phyloP scores from a whole-genome alignment of 2,888 invertebrate species.

The Crioceris asparagi region DNA sequence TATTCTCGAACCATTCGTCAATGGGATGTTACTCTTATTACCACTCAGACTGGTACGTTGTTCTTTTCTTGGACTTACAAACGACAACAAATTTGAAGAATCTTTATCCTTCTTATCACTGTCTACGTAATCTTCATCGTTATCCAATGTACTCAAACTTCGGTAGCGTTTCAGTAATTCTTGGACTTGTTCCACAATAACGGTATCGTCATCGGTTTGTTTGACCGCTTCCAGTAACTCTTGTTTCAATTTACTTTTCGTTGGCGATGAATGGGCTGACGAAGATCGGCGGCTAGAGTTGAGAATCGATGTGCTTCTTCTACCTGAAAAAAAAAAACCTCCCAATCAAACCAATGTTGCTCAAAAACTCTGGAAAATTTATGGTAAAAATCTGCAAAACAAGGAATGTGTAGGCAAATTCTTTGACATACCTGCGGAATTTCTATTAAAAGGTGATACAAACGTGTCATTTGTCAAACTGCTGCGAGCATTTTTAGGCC shows the following conservation, averaged over 20 bases:
- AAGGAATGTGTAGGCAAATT: neutral
- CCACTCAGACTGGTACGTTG: too few relatives aligned
- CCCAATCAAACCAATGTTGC: constrained; percentile 29
- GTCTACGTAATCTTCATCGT: constrained; percentile 48
- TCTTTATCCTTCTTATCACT: constrained; percentile 6
- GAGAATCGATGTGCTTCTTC: constrained; percentile 40
- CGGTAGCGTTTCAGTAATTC: constrained; percentile 53
- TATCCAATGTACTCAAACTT: constrained; percentile 46
- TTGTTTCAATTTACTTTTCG: constrained; percentile 55
- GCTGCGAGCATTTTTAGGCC: constrained; percentile 38
- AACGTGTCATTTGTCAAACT: constrained; percentile 54
- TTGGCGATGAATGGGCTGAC: constrained; percentile 51
- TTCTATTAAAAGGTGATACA: constrained; percentile 30
- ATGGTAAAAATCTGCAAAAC: neutral
- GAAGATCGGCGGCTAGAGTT: constrained; percentile 35
- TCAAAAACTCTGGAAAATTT: neutral
- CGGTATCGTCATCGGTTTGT: constrained; percentile 60
- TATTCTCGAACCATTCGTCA: constrained; percentile 41
- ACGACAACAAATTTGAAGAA: constrained; percentile 18
- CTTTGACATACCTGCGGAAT: constrained; percentile 28
- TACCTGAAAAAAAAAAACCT: constrained; percentile 26
- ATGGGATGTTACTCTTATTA: constrained; percentile 44
- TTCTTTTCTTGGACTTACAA: constrained; percentile 24
- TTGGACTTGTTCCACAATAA: constrained; percentile 65
- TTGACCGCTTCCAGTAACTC: constrained; percentile 63